Evolutionary conservation across 2,797 vertebrate species (phyloP).

Genomic region (Podargus strigoides): DNA sequence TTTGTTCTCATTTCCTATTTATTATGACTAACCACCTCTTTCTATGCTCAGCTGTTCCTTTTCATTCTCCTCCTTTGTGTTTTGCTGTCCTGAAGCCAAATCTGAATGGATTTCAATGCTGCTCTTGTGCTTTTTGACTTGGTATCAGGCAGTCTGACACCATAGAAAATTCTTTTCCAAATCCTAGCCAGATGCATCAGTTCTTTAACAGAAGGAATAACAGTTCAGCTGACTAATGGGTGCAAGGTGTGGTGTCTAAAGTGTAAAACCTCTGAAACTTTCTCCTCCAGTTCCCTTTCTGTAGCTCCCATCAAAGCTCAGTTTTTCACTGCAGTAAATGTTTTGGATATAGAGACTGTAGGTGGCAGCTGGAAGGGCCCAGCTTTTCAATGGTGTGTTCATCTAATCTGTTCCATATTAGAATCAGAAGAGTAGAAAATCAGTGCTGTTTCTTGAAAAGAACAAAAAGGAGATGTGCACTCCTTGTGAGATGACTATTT

Average conservation of each 20-base stretch:
- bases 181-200: not conserved
- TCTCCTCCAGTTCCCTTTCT: not conserved
- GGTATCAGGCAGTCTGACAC: not conserved
- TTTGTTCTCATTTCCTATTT: conserved; percentile 33
- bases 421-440: not conserved
- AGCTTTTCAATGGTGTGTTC: not conserved
- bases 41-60: conserved; percentile 17
- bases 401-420: not conserved
- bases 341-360: not conserved
- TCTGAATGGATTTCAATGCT: conserved; percentile 3
- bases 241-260: not conserved
- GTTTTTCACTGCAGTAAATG: not conserved
- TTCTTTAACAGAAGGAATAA: not conserved
- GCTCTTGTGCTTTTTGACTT: not conserved
- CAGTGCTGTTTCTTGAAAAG: not conserved
- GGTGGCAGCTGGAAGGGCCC: not conserved
- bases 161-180: not conserved
- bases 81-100: conserved; percentile 13
- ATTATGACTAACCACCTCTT: not conserved
- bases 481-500: not conserved
- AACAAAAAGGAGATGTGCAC: not conserved
- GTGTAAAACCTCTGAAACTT: not conserved
- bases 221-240: not conserved
- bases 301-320: not conserved
- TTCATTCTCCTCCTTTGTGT: not conserved